These are phyloP conservation scores for Gambelia wislizenii DNA, from an alignment of 2,797 vertebrate species.

Conservation along the genomic window DNA sequence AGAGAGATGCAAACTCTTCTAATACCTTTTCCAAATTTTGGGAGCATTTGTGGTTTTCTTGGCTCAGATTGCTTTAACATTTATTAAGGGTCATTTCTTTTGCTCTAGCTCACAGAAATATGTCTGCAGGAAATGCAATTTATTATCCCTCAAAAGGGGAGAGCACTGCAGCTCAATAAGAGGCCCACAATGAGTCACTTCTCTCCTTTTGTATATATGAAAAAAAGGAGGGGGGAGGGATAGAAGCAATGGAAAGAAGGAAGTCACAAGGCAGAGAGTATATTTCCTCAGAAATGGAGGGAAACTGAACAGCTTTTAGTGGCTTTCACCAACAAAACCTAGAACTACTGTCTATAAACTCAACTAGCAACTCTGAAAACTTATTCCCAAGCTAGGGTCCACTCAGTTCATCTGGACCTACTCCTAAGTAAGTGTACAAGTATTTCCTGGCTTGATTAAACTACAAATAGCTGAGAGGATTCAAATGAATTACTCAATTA, in stretches of 20 bases:
- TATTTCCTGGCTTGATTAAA: background rate
- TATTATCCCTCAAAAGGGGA: background rate
- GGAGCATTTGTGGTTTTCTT: background rate
- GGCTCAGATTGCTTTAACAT: background rate
- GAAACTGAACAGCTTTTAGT: background rate
- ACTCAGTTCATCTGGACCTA: background rate
- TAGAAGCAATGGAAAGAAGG: background rate
- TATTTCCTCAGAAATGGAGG: background rate
- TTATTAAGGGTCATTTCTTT: background rate
- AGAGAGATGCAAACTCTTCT: background rate
- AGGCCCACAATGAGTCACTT: conserved; percentile 18
- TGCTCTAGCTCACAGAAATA: conserved; percentile 1
- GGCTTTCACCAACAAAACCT: background rate
- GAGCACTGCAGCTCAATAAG: background rate
- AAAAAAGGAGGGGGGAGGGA: background rate
- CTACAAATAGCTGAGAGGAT: conserved; percentile 40
- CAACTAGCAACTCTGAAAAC: background rate
- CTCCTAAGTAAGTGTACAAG: background rate
- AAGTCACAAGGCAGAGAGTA: background rate
- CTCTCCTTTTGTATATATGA: background rate
- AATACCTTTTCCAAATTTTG: background rate
- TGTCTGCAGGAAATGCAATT: background rate
- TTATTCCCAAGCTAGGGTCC: background rate
- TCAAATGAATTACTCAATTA: conserved; percentile 46
- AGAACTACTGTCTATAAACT: background rate